Percentiles rank a stretch among this genome's conserved stretches.
These are phyloP conservation scores for Idaea dimidiata DNA, from an alignment of 2,888 invertebrate genomes.

Conservation along the genomic window DNA sequence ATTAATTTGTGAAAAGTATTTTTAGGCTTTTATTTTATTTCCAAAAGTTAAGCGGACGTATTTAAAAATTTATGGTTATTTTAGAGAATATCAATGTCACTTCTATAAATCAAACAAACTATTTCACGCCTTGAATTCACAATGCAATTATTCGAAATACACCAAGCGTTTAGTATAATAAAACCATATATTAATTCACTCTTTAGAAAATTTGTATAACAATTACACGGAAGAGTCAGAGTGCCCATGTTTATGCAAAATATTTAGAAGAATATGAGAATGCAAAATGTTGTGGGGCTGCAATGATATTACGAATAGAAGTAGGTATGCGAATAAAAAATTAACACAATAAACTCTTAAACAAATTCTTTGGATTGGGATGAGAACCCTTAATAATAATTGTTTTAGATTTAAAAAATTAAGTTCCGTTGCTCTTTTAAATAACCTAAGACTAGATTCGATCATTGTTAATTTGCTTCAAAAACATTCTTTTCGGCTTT, in stretches of 20 bases:
- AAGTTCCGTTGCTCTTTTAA: too few species aligned
- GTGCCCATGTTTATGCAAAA: conserved; percentile 76
- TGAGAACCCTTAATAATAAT: too few species aligned
- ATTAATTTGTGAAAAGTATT: too few species aligned
- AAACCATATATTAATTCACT: conserved; percentile 58
- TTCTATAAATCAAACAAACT: conserved; percentile 23
- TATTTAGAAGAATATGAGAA: conserved; percentile 51
- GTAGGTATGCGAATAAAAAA: too few species aligned
- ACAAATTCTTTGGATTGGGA: too few species aligned
- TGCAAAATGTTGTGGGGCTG: conserved; percentile 44
- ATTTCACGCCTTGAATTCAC: conserved; percentile 48
- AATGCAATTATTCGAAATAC: conserved; percentile 43
- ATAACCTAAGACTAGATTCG: too few species aligned
- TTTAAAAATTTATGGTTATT: neutral
- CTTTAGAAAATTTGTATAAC: conserved; percentile 45
- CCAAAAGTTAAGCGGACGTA: too few species aligned
- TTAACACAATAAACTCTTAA: too few species aligned
- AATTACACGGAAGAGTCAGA: conserved; percentile 52
- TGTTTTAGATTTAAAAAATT: too few species aligned
- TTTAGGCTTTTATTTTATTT: too few species aligned
- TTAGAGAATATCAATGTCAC: neutral
- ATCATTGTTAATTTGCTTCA: too few species aligned
- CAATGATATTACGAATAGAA: neutral
- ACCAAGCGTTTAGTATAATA: conserved; percentile 69
- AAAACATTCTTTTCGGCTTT: too few species aligned